Base-by-base conservation (phyloP, 2,888 invertebrate genomes). In the Coecobrya sp. region DNA sequence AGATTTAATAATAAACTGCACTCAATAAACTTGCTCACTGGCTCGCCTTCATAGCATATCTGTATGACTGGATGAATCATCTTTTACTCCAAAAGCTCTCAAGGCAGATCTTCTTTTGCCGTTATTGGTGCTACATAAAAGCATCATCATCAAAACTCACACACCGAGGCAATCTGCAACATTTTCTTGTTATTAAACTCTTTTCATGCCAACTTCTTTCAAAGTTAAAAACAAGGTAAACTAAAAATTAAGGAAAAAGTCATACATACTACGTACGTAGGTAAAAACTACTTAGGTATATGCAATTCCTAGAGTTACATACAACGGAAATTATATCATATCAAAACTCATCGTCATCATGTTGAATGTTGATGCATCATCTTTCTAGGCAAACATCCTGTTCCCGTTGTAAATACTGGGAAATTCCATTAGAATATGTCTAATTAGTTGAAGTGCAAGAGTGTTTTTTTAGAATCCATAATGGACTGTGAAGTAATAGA, bases 31-130 rank as follows among this genome's bases (percentile, higher is more conserved):
- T 73, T 73, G 19, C 42, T 73, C 49, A 76, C 42, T 79, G 79
- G 59, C 81, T 81, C 27, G 59, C 81, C 59, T 59, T 81, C 81
- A 59, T 81, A 59, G 8, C n/a, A n/a, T n/a, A 55, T 55, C 4
- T 3, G 3, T 22, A 22, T 81, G 81, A 36, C 81, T 81, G 81
- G 81, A 81, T 81, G 81, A 81, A 81, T 81, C 81, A 81, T 81
- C 81, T 59, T 79, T 42, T 7, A 19, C 19, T 16, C 27, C 16
- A 52, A 10, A 76, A 11, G 76, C 45, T 45, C 36, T 76, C n/a
- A 45, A 73, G 36, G 42, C 42, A 73, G 25, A 76, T 76, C 27
- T 81, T 36, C 81, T 81, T 30, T 59, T 81, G 81, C 49, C 76
- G 11, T 76, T 25, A 0, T 49, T 49, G 59, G 55, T 81, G 59